phyloP scores from a whole-genome alignment of 2,113 vertebrate genomes.

The Numida meleagris region DNA sequence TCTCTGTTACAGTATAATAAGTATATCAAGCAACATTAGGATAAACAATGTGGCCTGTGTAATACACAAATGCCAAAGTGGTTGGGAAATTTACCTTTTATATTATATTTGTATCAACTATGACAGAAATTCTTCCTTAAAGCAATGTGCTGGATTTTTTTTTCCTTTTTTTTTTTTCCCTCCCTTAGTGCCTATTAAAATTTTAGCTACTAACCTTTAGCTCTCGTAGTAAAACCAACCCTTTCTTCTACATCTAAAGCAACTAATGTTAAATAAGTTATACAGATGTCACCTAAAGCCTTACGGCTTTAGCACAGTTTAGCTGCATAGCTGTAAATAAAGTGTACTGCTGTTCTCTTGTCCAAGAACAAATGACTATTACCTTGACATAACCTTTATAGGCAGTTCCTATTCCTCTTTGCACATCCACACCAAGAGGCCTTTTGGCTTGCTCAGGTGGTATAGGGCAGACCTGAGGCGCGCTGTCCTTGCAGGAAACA shows the following conservation, averaged over 20 bases:
- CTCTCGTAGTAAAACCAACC: not conserved
- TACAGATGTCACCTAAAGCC: not conserved
- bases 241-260: slow-evolving; percentile 38
- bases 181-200: not conserved
- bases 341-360: not conserved
- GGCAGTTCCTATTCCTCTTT: slow-evolving; percentile 95
- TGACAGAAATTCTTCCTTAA: not conserved
- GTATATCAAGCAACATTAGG: not conserved
- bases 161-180: too few relatives aligned
- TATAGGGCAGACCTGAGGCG: slow-evolving; percentile 94
- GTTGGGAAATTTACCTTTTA: not conserved
- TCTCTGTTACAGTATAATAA: slow-evolving; percentile 1
- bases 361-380: slow-evolving; percentile 52
- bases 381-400: slow-evolving; percentile 98
- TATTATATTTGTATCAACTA: not conserved
- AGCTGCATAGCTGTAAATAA: not conserved
- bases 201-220: slow-evolving; percentile 1
- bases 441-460: slow-evolving; percentile 94
- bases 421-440: slow-evolving; percentile 95
- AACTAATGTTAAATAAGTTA: not conserved
- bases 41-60: not conserved
- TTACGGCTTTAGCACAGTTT: not conserved
- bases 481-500: slow-evolving; percentile 92
- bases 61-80: not conserved
- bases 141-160: not conserved